Base-by-base conservation (phyloP, 1,140 invertebrate species). In the Sarcophaga bullata region DNA sequence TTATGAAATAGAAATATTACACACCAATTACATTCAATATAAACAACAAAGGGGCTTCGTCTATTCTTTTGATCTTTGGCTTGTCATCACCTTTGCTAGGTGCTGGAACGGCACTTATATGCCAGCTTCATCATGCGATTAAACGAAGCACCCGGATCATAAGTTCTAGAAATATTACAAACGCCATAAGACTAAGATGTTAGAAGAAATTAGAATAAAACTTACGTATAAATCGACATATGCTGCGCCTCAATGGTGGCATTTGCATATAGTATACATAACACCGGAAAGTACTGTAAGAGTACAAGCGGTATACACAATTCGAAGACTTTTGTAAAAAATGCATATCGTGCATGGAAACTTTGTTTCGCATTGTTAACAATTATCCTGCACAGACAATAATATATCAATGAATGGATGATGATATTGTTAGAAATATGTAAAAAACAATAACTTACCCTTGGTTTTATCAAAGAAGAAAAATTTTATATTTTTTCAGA, bases 101-200 rank as follows among this genome's bases (percentile, higher is more conserved):
- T 8, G 62, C 2, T 68, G 75, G 75, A 78, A 48, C 50, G 25
- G 75, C 49, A 10, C 19, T 10, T 8, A 78, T 15, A 78, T 78
- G 48, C 75, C 75, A 19, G 48, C 75, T 9, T 19, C 75, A 19
- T 78, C 75, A 78, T 78, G 0, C 75, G 75, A 52, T 78, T 19
- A 25, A 78, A 78, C 19, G 75, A 78, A 50, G 19, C 75, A 48
- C 50, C 50, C 17, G 75, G 75, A 78, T 78, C 75, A 52, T 78
- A 78, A 78, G 50, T 78, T 0, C 75, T 78, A 17, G 15, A 49
- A 76, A 9, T 13, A 47, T 47, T 47, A 7, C n/a, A 47, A 47
- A 25, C 19, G 15, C 3, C 25, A 47, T 73, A 9, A 8, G 37
- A 19, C 37, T 62, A 15, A 17, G 58, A 10, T 7, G 15, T 62